Evolutionary conservation across 2,888 invertebrate species (phyloP), one percentile per base, ranked within the genome.

Genomic region (Xestia sexstrigata): DNA sequence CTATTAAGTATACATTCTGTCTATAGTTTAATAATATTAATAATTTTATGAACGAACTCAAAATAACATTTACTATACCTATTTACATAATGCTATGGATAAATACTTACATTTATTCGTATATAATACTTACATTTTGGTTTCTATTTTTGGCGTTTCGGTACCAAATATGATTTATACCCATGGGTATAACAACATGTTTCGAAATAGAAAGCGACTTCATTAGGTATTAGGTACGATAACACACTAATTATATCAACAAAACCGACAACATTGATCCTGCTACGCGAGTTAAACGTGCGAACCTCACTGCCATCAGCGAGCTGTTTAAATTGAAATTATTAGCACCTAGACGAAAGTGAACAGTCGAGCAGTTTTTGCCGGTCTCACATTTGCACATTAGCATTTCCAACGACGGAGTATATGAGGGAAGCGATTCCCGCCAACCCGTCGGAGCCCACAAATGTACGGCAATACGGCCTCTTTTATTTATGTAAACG

Each of bases 401-500:
- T 94, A 93, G 92, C 93, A 93, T 93, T 93, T 90, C 88, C 89
- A 90, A 77, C 83, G 85, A 65, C 79, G 72, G 86, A 91, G 91
- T 90, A 88, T 88, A 83, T 83, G 85, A 82, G 84, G 82, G 81
- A 74, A 78, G 74, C 81, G 74, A 72, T 78, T 83, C 81, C 77
- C 76, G 60, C 84, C 84, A 87, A 85, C 79, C 87, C 85, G 76
- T 79, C 83, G 84, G 85, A 81, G 73, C 81, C 90, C 90, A 87
- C 90, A 91, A 93, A 90, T 89, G 90, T 88, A 91, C 89, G 90
- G 92, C 92, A 92, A 92, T 93, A 93, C 89, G 87, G 88, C 89
- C 91, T 89, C 89, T 92, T 91, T 93, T 94, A 94, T 94, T 94
- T 93, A 94, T 92, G 93, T 94, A 92, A 95, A 93, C 91, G 94